These are phyloP conservation scores for Epinephelus moara DNA, from an alignment of 2,113 vertebrate genomes.

Conservation along the genomic window DNA sequence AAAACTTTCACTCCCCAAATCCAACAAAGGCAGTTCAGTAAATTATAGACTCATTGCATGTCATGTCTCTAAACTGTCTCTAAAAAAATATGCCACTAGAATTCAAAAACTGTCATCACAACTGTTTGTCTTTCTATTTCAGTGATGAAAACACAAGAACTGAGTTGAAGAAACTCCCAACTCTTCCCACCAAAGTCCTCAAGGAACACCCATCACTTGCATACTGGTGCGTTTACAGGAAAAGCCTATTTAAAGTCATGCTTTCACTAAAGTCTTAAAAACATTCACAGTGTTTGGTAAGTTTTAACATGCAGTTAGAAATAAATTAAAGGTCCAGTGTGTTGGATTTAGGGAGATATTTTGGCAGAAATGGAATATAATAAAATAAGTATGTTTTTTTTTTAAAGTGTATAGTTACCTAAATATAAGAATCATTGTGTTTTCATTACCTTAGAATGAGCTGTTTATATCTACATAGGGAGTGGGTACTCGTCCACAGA, in stretches of 20 bases:
- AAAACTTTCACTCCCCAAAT: not conserved
- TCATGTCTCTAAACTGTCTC: too few relatives aligned
- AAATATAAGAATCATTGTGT: too few relatives aligned
- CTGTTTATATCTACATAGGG: too few relatives aligned
- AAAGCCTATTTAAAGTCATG: not conserved
- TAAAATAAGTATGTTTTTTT: too few relatives aligned
- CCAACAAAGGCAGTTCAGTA: not conserved
- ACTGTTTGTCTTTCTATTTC: slow-evolving; percentile 35
- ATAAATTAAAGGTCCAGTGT: not conserved
- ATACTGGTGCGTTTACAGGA: slow-evolving; percentile 89
- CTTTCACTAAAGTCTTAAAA: not conserved
- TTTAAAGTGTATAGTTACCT: too few relatives aligned
- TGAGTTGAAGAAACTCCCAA: slow-evolving; percentile 96
- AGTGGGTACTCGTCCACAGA: too few relatives aligned
- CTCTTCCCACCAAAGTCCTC: slow-evolving; percentile 95
- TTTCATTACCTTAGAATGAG: too few relatives aligned
- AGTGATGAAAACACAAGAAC: slow-evolving; percentile 95
- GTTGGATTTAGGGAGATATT: too few relatives aligned
- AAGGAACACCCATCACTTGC: slow-evolving; percentile 98
- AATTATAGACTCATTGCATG: too few relatives aligned
- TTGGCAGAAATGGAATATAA: too few relatives aligned
- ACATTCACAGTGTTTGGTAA: too few relatives aligned
- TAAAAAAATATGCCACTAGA: not conserved
- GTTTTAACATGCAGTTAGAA: not conserved
- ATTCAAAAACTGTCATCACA: not conserved